These are phyloP conservation scores for Octonoba sinensis DNA, from an alignment of 2,888 invertebrate genomes.

Conservation along the genomic window DNA sequence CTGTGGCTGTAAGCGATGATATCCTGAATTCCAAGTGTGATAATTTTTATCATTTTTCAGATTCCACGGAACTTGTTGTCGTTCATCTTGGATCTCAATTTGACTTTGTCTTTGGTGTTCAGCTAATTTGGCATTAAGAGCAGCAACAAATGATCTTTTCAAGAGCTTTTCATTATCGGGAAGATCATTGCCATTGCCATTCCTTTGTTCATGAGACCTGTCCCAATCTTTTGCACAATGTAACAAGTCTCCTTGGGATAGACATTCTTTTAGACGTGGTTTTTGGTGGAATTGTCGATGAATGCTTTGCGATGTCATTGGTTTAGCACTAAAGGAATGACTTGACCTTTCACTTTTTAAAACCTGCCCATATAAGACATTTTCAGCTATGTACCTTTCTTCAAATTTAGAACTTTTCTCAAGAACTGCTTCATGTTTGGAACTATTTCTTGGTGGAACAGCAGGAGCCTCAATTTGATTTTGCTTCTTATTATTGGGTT, in stretches of 20 bases:
- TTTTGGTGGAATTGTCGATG: slow-evolving; percentile 43
- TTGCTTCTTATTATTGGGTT: slow-evolving; percentile 17
- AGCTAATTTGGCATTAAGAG: slow-evolving; percentile 80
- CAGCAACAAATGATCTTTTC: slow-evolving; percentile 63
- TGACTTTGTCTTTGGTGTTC: slow-evolving; percentile 63
- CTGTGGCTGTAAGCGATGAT: slow-evolving; percentile 79
- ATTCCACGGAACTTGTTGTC: slow-evolving; percentile 35
- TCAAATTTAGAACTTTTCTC: neutral
- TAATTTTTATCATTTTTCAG: slow-evolving; percentile 44
- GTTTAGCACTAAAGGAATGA: slow-evolving; percentile 53
- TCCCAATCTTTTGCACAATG: slow-evolving; percentile 48
- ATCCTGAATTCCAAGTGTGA: slow-evolving; percentile 78
- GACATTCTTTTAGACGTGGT: slow-evolving; percentile 39
- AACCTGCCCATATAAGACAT: slow-evolving; percentile 33
- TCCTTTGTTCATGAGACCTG: slow-evolving; percentile 28
- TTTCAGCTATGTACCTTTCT: slow-evolving; percentile 11
- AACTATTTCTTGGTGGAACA: slow-evolving; percentile 48
- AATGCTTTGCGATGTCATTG: slow-evolving; percentile 24
- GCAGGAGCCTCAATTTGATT: slow-evolving; percentile 23
- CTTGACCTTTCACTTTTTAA: slow-evolving; percentile 32
- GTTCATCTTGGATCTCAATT: slow-evolving; percentile 30
- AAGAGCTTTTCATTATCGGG: slow-evolving; percentile 39
- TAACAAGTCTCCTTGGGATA: slow-evolving; percentile 36
- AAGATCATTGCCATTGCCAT: slow-evolving; percentile 24
- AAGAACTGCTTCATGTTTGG: slow-evolving; percentile 19